Base-by-base conservation (phyloP, 37 sponge, comb jelly and placozoan species). In the Axinella damicornis region DNA sequence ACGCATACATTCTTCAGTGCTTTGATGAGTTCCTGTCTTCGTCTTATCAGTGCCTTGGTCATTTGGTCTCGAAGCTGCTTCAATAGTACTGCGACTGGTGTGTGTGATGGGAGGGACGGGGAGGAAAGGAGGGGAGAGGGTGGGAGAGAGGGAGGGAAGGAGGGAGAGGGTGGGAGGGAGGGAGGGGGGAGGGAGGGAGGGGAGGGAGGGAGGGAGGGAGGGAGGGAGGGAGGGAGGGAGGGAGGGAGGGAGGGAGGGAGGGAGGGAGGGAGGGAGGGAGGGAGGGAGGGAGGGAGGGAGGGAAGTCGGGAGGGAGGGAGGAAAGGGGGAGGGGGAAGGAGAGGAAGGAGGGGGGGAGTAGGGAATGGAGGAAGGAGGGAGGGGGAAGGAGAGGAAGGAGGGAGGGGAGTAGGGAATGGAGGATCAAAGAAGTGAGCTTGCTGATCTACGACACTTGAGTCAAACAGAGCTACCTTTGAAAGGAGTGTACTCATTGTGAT, bases 61-160 rank as follows among this genome's bases (percentile, higher is more conserved):
- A 71, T 78, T 65, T 93, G 89, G 0, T 85, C 89, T 21, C 86
- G 56, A 2, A 88, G 72, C 60, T 71, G 76, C 75, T 85, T 88
- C 60, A 93, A 31, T 24, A 93, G 79, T 16, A 82, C 53, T 19
- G 61, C 34, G 60, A 88, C 93, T 92, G 57, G 31, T 19, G 9
- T 36, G 20, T 13, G 20, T 15, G 15, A 18, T 56, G 62, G 5
- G 62, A 25, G 62, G 62, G 14, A 14, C 2, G 62, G 14, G 25
- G 25, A 46, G 14, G 73, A 14, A 46, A 71, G 69, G 31, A 35
- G 28, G 34, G 28, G 69, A 67, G 34, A 67, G 69, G 31, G 69
- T 4, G 69, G 46, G 46, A 9, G 9, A 11, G 12, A 13, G 65
- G 11, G 65, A 63, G 12, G 30, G 9, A 9, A 46, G 46, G 46